A percentile compares a stretch with the other conserved stretches of the same genome.
Conservation (phyloP, 2,113 vertebrate genomes). For the Pseudopipra pipra region DNA sequence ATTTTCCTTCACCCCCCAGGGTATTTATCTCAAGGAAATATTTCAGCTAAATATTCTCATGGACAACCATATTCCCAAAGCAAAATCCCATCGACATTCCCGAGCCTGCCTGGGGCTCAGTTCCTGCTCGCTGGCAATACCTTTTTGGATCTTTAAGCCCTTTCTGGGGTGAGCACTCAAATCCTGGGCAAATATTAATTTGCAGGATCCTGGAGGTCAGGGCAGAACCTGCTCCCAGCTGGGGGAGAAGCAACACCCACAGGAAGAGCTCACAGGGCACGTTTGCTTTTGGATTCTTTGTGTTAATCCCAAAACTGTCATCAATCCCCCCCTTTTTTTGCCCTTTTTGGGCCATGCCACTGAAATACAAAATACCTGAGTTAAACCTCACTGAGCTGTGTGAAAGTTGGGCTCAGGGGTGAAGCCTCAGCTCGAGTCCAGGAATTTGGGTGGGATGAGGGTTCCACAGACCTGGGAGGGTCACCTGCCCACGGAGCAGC, state of each 20-base stretch:
- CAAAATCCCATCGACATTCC: background rate
- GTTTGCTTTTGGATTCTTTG: background rate
- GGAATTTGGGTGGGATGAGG: background rate
- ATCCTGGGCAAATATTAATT: background rate
- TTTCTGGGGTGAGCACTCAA: background rate
- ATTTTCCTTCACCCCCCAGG: background rate
- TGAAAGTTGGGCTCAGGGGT: fast-evolving
- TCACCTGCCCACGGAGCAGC: background rate
- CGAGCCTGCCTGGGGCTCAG: background rate
- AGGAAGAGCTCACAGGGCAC: background rate
- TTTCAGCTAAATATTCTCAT: background rate
- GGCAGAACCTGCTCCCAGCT: background rate
- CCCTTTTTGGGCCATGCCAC: fast-evolving
- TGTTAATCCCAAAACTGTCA: background rate
- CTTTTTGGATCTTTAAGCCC: background rate
- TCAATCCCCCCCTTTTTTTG: background rate
- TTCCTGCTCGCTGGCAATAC: background rate
- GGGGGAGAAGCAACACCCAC: background rate
- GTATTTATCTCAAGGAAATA: background rate
- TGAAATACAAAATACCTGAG: background rate
- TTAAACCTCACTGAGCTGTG: background rate
- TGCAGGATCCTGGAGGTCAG: conserved; percentile 3
- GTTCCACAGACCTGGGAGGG: background rate
- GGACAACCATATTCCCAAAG: background rate
- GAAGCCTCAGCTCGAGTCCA: background rate